Evolutionary conservation across 2,888 invertebrate genomes (phyloP).

Genomic region (Branchipolynoe longqiensis): DNA sequence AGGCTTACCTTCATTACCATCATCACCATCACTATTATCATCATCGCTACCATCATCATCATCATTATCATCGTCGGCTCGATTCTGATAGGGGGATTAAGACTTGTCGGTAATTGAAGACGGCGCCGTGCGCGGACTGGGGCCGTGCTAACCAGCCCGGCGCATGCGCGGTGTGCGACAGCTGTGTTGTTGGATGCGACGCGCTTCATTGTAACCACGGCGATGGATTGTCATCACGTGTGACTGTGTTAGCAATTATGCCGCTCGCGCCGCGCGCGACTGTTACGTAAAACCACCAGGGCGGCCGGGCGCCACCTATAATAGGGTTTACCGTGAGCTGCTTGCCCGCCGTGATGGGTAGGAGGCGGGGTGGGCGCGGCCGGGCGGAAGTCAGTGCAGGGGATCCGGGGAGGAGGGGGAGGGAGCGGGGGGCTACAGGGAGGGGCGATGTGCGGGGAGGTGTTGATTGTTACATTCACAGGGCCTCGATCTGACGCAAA

Average conservation of each 20-base stretch:
- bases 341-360: neutral
- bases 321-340: constrained; percentile 7
- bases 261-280: constrained; percentile 1
- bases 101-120: constrained; percentile 10
- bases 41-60: too few relatives aligned
- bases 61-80: constrained; percentile 25
- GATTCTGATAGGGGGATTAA: constrained; percentile 11
- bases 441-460: neutral
- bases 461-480: constrained; percentile 44
- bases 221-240: constrained; percentile 44
- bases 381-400: too few relatives aligned
- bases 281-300: constrained; percentile 32
- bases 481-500: neutral
- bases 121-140: constrained; percentile 15
- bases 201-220: constrained; percentile 34
- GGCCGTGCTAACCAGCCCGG: neutral
- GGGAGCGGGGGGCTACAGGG: neutral
- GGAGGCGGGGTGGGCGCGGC: too few relatives aligned
- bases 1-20: too few relatives aligned
- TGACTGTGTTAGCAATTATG: constrained; percentile 49
- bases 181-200: constrained; percentile 7
- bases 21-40: too few relatives aligned
- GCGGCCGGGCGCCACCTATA: neutral
- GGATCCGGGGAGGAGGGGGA: neutral
- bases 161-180: neutral